These are phyloP conservation scores for Microctenopoma steveboyesi DNA, from an alignment of 2,797 vertebrate species.

Conservation along the genomic window DNA sequence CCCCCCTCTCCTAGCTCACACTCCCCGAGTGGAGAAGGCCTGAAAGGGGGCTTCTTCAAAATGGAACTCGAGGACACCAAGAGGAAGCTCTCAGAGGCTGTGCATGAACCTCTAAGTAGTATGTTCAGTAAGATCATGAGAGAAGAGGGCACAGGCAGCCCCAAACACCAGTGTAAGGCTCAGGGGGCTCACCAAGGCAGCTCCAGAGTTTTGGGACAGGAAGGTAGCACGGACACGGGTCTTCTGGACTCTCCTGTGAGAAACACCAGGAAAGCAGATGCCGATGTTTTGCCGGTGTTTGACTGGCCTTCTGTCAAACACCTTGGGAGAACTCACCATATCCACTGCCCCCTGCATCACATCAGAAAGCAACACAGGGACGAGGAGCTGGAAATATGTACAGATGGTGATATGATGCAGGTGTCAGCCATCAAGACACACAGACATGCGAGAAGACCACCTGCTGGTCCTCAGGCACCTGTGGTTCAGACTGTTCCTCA, in stretches of 20 bases:
- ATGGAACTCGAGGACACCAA: slow-evolving; percentile 89
- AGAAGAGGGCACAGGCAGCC: slow-evolving; percentile 80
- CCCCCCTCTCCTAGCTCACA: slow-evolving; percentile 85
- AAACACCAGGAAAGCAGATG: slow-evolving; percentile 61
- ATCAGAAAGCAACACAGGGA: slow-evolving; percentile 47
- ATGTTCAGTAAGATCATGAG: slow-evolving; percentile 90
- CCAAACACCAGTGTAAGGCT: slow-evolving; percentile 75
- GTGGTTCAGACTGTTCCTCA: slow-evolving; percentile 6
- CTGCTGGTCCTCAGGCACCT: slow-evolving; percentile 14
- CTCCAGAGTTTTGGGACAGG: slow-evolving; percentile 58
- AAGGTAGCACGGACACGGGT: slow-evolving; percentile 59
- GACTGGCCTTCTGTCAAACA: slow-evolving; percentile 71
- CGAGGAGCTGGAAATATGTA: slow-evolving; percentile 79
- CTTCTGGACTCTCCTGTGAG: slow-evolving; percentile 65
- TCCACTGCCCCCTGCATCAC: slow-evolving; percentile 64
- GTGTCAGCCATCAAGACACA: slow-evolving; percentile 64
- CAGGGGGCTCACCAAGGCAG: slow-evolving; percentile 45
- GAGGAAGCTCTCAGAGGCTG: slow-evolving; percentile 87
- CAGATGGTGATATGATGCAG: slow-evolving; percentile 81
- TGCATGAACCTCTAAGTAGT: slow-evolving; percentile 89
- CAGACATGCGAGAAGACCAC: not conserved
- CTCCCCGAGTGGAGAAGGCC: slow-evolving; percentile 80
- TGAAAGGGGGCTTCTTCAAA: slow-evolving; percentile 86
- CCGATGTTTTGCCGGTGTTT: slow-evolving; percentile 66
- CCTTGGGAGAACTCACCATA: slow-evolving; percentile 30